phyloP scores from a whole-genome alignment of 2,113 vertebrate genomes.

The Ophthalmolycus amberensis region DNA sequence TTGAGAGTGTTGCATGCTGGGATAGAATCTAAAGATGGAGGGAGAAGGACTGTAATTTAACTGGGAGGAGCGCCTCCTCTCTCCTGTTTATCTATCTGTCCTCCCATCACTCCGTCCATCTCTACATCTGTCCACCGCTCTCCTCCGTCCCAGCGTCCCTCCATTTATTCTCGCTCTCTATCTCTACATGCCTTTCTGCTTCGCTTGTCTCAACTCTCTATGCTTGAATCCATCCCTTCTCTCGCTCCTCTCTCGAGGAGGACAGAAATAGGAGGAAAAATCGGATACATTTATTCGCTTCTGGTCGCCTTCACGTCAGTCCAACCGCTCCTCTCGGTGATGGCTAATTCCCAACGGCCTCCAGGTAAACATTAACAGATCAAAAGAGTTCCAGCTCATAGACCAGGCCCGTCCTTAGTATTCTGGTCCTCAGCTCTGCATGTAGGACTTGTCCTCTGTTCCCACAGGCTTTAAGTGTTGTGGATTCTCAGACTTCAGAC shows the following conservation, averaged over 20 bases:
- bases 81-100: slow-evolving; percentile 46
- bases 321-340: neutral
- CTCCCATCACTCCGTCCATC: slow-evolving; percentile 1
- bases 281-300: slow-evolving; percentile 58
- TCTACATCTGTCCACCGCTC: slow-evolving; percentile 4
- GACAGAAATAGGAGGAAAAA: slow-evolving; percentile 16
- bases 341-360: neutral
- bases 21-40: slow-evolving; percentile 72
- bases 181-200: slow-evolving; percentile 2
- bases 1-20: slow-evolving; percentile 71
- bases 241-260: neutral
- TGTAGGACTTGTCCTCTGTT: neutral
- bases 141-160: neutral
- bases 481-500: neutral
- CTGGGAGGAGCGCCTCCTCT: slow-evolving; percentile 50
- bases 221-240: neutral
- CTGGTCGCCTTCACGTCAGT: slow-evolving; percentile 20
- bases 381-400: slow-evolving; percentile 45
- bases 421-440: neutral
- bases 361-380: slow-evolving; percentile 14
- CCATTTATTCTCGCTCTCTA: slow-evolving; percentile 5
- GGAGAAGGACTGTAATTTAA: slow-evolving; percentile 69
- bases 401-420: slow-evolving; percentile 13
- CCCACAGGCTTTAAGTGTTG: slow-evolving; percentile 13
- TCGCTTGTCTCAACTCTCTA: neutral